phyloP scores from a whole-genome alignment of 1,140 invertebrate species.

The Drosophila micromelanica region DNA sequence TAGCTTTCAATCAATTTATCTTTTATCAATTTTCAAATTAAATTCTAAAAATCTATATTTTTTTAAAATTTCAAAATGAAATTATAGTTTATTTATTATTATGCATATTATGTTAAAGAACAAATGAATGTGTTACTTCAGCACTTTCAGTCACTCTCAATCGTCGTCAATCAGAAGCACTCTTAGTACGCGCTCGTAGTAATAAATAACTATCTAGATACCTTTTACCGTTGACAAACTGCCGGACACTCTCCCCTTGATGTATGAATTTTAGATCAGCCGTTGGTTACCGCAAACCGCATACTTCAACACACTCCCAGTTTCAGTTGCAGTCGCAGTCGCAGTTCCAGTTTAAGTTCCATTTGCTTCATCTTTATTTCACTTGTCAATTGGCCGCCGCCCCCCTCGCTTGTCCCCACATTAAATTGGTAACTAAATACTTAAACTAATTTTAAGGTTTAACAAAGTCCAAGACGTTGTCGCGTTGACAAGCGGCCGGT shows the following conservation, averaged over 20 bases:
- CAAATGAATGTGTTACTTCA: no score
- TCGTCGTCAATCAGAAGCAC: background rate
- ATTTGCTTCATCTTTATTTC: constrained; percentile 38
- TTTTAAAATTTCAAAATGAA: no score
- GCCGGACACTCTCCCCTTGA: constrained; percentile 33
- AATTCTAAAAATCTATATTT: no score
- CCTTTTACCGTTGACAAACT: constrained; percentile 57
- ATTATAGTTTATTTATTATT: no score
- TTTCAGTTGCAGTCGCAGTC: background rate
- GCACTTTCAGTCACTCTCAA: background rate
- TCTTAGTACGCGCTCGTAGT: background rate
- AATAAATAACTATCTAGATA: constrained; percentile 21
- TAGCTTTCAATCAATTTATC: no score
- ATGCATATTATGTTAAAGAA: no score
- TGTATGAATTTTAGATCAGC: background rate
- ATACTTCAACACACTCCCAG: constrained; percentile 28
- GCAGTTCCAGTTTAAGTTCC: constrained; percentile 4
- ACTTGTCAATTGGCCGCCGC: constrained; percentile 36
- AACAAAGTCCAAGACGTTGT: constrained; percentile 74
- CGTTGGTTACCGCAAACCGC: constrained; percentile 40
- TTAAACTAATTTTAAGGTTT: constrained; percentile 83
- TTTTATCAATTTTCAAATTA: no score
- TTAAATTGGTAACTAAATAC: constrained; percentile 83
- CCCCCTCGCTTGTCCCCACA: constrained; percentile 18
- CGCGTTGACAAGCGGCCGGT: constrained; percentile 45